phyloP scores from a whole-genome alignment of 2,113 vertebrate species.

The Corythaixoides concolor region DNA sequence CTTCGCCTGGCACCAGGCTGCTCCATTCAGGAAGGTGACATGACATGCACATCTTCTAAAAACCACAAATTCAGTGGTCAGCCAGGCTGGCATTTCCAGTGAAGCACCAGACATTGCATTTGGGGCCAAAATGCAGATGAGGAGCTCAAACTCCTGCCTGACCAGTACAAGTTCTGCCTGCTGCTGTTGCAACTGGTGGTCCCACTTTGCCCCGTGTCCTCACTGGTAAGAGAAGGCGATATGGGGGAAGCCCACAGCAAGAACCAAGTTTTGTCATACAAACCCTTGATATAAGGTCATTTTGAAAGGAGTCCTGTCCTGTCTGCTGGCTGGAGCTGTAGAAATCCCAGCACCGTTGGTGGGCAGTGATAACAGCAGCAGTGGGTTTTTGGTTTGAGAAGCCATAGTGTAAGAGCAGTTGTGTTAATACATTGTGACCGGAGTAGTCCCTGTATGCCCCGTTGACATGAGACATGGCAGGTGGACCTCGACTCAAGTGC shows the following conservation, averaged over 20 bases:
- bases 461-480: background rate
- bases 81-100: background rate
- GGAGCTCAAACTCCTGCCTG: background rate
- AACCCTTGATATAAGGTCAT: background rate
- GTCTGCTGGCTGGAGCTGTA: background rate
- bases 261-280: background rate
- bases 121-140: background rate
- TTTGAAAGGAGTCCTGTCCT: background rate
- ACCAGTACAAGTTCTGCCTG: background rate
- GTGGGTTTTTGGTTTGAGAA: background rate
- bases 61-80: background rate
- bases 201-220: background rate
- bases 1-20: background rate
- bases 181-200: background rate
- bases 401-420: background rate
- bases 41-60: background rate
- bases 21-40: background rate
- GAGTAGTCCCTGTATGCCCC: background rate
- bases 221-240: background rate
- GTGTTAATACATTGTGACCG: background rate
- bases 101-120: background rate
- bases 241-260: background rate
- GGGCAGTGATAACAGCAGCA: background rate
- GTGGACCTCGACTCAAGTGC: background rate
- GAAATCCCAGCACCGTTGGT: background rate